phyloP scores from a whole-genome alignment of 2,797 vertebrate genomes.

The Varecia variegata region DNA sequence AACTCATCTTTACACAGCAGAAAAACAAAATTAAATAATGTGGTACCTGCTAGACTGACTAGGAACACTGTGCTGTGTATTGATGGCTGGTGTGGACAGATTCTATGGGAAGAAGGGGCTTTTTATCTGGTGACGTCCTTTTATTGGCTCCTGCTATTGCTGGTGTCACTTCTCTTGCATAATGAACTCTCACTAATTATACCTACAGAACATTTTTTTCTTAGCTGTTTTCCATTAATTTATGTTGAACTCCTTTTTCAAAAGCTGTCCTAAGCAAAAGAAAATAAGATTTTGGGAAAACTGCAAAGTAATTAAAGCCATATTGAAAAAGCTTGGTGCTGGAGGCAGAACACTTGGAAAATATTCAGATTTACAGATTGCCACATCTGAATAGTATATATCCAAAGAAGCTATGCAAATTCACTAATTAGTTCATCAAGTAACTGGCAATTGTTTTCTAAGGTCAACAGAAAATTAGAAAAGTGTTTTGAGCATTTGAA shows the following conservation, averaged over 20 bases:
- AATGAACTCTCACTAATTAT: constrained; percentile 21
- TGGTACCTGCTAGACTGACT: neutral
- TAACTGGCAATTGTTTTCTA: neutral
- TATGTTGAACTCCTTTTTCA: constrained; percentile 27
- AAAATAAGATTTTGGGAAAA: constrained; percentile 4
- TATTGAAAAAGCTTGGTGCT: neutral
- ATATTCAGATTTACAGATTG: neutral
- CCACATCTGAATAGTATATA: neutral
- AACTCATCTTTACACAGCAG: neutral
- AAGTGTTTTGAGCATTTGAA: constrained; percentile 15
- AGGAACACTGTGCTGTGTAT: neutral
- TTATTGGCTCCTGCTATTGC: neutral
- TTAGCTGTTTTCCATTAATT: constrained; percentile 45
- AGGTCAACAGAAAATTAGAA: constrained; percentile 12
- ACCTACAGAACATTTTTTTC: neutral
- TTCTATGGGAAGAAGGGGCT: neutral
- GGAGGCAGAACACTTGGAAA: neutral
- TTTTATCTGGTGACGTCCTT: neutral
- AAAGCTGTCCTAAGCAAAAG: constrained; percentile 30
- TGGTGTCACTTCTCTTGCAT: neutral
- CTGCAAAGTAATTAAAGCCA: constrained; percentile 34
- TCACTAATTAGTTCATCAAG: neutral
- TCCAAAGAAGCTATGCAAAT: neutral
- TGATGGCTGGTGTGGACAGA: neutral
- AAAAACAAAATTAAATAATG: neutral